Base-by-base conservation (phyloP, 1,140 invertebrate genomes). In the Panagrolaimus sp. region DNA sequence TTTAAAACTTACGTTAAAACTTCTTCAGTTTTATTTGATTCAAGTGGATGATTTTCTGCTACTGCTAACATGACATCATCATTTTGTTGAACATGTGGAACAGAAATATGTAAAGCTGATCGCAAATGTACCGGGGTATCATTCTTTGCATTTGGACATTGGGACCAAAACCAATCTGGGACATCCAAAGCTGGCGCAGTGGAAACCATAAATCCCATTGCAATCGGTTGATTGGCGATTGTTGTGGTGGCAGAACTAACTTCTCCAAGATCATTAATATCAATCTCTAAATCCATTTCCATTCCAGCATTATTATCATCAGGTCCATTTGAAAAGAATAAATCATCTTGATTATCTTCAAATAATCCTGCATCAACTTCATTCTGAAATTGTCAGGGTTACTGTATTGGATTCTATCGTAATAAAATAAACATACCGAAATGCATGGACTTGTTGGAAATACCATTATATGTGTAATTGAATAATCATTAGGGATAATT, bases 391-490 rank as follows among this genome's bases (percentile, higher is more conserved):
- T 46, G n/a, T n/a, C n/a, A 17, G 77, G 70, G 71, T 77, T 71
- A 17, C 74, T 66, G 14, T 74, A 44, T n/a, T n/a, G n/a, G n/a
- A n/a, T n/a, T n/a, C n/a, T n/a, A n/a, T n/a, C n/a, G n/a, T n/a
- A n/a, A n/a, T n/a, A n/a, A n/a, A n/a, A n/a, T n/a, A 46, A 10
- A 58, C 68, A 74, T 43, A 77, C 70, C 12, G 69, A 70, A 45
- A 80, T 74, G 24, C 71, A 64, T 0, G 80, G 67, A 46, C 65
- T 67, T 9, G 93, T 98, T 62, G 96, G 96, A 86, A 98, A 98
- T 70, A 98, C 95, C 70, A 98, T 88, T 75, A 99, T 98, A 84
- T 99, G 96, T 63, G 95, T 98, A 81, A 91, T 93, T 91, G 47
- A 91, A 92, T 81, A 92, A 92, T 76, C 80, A 55, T 65, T 17